Evolutionary conservation across 2,888 invertebrate species (phyloP).

Genomic region (Drosophila villosipedis): DNA sequence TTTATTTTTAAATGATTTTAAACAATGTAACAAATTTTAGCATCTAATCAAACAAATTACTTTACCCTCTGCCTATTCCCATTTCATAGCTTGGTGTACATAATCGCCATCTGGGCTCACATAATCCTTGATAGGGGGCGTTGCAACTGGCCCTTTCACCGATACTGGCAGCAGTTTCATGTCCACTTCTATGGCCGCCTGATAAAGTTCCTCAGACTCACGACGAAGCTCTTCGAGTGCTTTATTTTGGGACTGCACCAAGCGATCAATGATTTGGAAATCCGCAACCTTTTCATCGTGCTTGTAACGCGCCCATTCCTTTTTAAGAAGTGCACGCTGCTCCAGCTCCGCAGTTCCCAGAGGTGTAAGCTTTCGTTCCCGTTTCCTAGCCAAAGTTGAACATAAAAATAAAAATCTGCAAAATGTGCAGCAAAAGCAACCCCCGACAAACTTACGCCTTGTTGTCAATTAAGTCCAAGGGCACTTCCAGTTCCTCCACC

Average conservation of each 20-base stretch:
- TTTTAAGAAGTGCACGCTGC: slow-evolving; percentile 88
- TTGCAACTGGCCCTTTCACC: slow-evolving; percentile 91
- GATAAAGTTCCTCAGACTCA: slow-evolving; percentile 94
- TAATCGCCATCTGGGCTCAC: slow-evolving; percentile 96
- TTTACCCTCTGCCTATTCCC: slow-evolving; percentile 86
- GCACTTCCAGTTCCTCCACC: slow-evolving; percentile 93
- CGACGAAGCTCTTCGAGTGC: slow-evolving; percentile 92
- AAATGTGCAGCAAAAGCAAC: too few species aligned
- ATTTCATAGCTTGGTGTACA: slow-evolving; percentile 91
- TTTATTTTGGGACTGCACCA: slow-evolving; percentile 89
- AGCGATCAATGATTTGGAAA: slow-evolving; percentile 89
- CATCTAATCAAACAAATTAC: slow-evolving; percentile 27
- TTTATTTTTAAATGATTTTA: slow-evolving; percentile 31
- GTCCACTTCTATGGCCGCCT: slow-evolving; percentile 94
- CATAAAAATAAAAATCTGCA: too few species aligned
- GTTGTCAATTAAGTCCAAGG: slow-evolving; percentile 86
- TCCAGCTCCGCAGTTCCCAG: slow-evolving; percentile 88
- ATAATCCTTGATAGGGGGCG: slow-evolving; percentile 93
- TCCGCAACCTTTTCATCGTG: slow-evolving; percentile 88
- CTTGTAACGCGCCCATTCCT: slow-evolving; percentile 92
- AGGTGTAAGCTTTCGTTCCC: slow-evolving; percentile 86
- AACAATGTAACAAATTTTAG: slow-evolving; percentile 50
- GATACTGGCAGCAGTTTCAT: slow-evolving; percentile 89
- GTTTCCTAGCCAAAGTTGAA: slow-evolving; percentile 84
- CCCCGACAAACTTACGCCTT: slow-evolving; percentile 62